Base-by-base conservation (phyloP, 2,888 invertebrate species). In the Ophion obscuratus region DNA sequence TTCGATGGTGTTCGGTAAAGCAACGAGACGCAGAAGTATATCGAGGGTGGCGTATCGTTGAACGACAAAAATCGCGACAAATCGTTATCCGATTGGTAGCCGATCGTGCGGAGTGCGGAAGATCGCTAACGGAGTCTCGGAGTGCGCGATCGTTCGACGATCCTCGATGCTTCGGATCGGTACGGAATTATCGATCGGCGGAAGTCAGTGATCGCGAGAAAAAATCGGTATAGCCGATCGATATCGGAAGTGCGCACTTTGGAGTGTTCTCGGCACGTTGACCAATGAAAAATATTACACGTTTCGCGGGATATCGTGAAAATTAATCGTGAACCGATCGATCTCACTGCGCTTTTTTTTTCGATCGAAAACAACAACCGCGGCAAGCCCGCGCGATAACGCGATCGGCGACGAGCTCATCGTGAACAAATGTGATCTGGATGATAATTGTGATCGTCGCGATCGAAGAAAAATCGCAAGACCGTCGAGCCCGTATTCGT, bases 1-100 rank as follows among this genome's bases (percentile, higher is more conserved):
- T 75, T 53, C 75, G 59, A 85, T 80, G 67, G 17, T 9, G 57
- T 24, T 57, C 67, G 83, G 83, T 80, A 40, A 36, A 57, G 17
- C 36, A 2, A 36, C 36, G 20, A 67, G n/a, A 4, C 2, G 17
- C 17, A 17, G 17, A 53, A 53, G 53, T 53, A 53, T 4, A 53
- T 4, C 53, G 17, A 53, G 53, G 53, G 53, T 53, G 53, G 53
- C 3, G 53, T 17, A 14, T 11, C 36, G 11, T 36, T 31, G 4
- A 5, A 20, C 14, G 14, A 17, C 17, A 9, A 31, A 76, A 40
- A 40, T 68, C 17, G 14, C 59, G 73, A 53, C 14, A 17, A 36
- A 64, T 62, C 44, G 66, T 24, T 6, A 20, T 24, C 53, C 31
- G 31, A 31, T 31, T 31, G 31, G 31, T 31, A 5, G 14, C 53